Conservation (phyloP, 1,140 invertebrate species). For the Bombus terrestris region DNA sequence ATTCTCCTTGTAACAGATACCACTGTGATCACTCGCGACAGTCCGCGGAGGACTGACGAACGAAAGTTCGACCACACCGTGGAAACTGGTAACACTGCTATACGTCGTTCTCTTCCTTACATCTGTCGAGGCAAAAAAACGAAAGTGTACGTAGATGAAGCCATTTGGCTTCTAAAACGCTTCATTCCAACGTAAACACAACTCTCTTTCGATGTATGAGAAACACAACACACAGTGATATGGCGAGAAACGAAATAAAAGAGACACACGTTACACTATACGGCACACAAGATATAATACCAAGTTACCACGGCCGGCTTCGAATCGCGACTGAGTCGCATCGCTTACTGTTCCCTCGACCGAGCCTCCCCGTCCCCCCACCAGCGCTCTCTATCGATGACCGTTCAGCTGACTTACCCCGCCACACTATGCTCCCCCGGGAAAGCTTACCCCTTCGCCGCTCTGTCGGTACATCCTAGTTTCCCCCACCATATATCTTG, state of each 20-base stretch:
- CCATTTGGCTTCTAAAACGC: constrained; percentile 38
- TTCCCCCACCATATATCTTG: background rate
- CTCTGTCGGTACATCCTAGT: constrained; percentile 32
- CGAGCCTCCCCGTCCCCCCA: constrained; percentile 50
- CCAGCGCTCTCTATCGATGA: constrained; percentile 22
- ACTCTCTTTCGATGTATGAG: background rate
- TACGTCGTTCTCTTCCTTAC: constrained; percentile 17
- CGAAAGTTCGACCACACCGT: constrained; percentile 34
- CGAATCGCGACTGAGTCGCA: constrained; percentile 69
- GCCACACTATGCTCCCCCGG: constrained; percentile 54
- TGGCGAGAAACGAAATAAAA: constrained; percentile 5
- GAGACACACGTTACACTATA: background rate
- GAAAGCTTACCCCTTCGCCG: constrained; percentile 53
- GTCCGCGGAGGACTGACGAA: constrained; percentile 34
- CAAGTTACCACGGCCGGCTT: constrained; percentile 65
- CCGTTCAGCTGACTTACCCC: constrained; percentile 61
- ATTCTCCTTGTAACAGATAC: constrained; percentile 20
- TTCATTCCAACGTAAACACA: constrained; percentile 5
- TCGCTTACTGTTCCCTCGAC: constrained; percentile 46
- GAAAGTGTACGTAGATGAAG: constrained; percentile 35
- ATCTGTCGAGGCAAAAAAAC: constrained; percentile 41
- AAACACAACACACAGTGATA: background rate
- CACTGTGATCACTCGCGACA: constrained; percentile 53
- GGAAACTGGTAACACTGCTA: constrained; percentile 25
- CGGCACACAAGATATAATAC: background rate